Evolutionary conservation across 2,113 vertebrate genomes (phyloP).

Genomic region (Brachypodius melanocephalos): DNA sequence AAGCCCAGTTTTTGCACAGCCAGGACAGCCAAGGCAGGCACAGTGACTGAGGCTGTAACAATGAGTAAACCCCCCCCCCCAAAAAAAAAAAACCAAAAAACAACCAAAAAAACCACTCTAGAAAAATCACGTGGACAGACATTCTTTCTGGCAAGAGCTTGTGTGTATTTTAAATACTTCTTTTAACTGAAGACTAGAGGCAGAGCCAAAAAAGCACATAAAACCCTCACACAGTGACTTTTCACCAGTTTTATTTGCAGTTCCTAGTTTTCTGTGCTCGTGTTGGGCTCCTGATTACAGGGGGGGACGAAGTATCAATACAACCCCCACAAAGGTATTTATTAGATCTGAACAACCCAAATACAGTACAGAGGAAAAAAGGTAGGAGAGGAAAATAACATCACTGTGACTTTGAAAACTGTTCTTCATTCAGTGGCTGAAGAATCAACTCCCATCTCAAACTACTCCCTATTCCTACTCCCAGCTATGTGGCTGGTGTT

Average conservation of each 20-base stretch:
- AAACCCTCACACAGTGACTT: slow-evolving; percentile 40
- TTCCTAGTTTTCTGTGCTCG: neutral
- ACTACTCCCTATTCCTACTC: neutral
- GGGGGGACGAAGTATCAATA: neutral
- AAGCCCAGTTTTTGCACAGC: neutral
- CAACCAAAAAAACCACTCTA: neutral
- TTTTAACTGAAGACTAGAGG: neutral
- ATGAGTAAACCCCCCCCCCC: too few species aligned
- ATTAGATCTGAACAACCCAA: neutral
- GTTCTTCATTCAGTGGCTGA: neutral
- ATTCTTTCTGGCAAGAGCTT: neutral
- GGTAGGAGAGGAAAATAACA: neutral
- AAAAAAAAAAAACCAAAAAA: too few species aligned
- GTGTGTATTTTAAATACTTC: neutral
- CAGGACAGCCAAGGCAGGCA: neutral
- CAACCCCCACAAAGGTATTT: neutral
- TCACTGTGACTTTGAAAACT: neutral
- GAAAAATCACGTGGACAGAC: neutral
- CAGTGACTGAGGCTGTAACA: neutral
- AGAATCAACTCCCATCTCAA: neutral
- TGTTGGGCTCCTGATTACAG: neutral
- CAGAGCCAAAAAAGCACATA: slow-evolving; percentile 7
- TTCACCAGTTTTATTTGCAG: slow-evolving; percentile 30
- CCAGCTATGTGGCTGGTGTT: neutral
- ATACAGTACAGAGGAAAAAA: neutral